Percentiles rank a stretch among this genome's conserved stretches.
These are phyloP conservation scores for Cryptocheilus praepositus DNA, from an alignment of 2,888 invertebrate genomes.

Conservation along the genomic window DNA sequence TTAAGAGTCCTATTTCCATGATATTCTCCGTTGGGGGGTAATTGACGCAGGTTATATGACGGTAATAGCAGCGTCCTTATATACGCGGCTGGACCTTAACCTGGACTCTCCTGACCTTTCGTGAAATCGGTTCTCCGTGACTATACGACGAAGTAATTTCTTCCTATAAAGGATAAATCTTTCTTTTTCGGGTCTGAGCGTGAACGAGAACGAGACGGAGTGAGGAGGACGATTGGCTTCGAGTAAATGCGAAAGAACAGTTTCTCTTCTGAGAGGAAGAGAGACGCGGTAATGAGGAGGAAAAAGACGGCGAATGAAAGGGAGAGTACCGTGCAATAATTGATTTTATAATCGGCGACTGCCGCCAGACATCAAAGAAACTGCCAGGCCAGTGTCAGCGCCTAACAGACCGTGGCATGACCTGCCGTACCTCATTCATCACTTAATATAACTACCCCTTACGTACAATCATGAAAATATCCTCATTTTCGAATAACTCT, in stretches of 20 bases:
- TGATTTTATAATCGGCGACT: slow-evolving; percentile 64
- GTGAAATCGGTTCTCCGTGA: slow-evolving; percentile 57
- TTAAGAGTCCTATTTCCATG: slow-evolving; percentile 56
- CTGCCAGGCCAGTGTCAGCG: slow-evolving; percentile 33
- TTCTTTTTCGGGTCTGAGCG: slow-evolving; percentile 15
- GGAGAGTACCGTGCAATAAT: slow-evolving; percentile 58
- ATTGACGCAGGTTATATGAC: slow-evolving; percentile 56
- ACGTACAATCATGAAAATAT: not conserved
- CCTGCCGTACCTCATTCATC: slow-evolving; percentile 51
- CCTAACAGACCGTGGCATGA: slow-evolving; percentile 28
- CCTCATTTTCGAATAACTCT: no score
- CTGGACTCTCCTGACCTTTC: slow-evolving; percentile 52
- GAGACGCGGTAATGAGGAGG: slow-evolving; percentile 28
- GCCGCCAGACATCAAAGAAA: slow-evolving; percentile 61
- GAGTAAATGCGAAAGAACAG: not conserved
- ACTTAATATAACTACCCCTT: slow-evolving; percentile 55
- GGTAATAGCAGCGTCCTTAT: slow-evolving; percentile 56
- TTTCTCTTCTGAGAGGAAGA: not conserved
- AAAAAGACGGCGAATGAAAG: slow-evolving; percentile 26
- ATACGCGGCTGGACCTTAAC: slow-evolving; percentile 50
- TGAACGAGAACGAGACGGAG: not conserved
- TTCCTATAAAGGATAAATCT: slow-evolving; percentile 55
- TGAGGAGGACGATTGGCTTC: not conserved
- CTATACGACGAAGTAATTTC: slow-evolving; percentile 49
- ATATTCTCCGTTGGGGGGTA: slow-evolving; percentile 42